Evolutionary conservation across 2,797 vertebrate species (phyloP).

Genomic region (Alexandromys oeconomus): DNA sequence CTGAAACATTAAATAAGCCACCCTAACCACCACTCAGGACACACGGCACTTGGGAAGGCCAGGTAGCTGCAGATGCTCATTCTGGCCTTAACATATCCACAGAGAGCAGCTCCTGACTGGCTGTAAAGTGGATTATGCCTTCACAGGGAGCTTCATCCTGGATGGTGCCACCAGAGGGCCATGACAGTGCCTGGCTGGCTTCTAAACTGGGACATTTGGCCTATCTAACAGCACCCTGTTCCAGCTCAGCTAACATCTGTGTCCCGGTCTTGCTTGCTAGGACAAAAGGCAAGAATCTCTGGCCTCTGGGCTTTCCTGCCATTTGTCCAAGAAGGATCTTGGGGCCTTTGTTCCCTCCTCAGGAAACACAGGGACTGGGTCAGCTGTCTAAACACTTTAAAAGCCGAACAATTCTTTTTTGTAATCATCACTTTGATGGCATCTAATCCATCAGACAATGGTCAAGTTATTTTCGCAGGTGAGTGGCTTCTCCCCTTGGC

Average conservation of each 20-base stretch:
- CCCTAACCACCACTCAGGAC: background rate
- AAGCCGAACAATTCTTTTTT: background rate
- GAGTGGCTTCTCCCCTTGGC: background rate
- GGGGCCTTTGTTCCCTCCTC: background rate
- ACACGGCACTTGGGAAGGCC: background rate
- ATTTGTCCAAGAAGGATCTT: background rate
- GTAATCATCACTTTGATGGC: background rate
- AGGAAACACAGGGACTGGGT: background rate
- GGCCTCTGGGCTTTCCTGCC: background rate
- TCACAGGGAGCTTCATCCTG: background rate
- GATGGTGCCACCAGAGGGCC: background rate
- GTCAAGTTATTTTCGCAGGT: background rate
- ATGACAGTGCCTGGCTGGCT: background rate
- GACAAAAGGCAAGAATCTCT: background rate
- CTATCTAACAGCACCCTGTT: rapidly evolving
- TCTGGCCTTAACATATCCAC: background rate
- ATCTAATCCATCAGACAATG: background rate
- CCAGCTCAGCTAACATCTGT: background rate
- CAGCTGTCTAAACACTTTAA: background rate
- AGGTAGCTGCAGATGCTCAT: rapidly evolving
- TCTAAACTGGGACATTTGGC: background rate
- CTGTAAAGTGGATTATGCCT: background rate
- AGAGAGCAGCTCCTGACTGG: background rate
- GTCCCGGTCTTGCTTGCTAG: background rate
- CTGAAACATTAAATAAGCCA: background rate